Base-by-base conservation (phyloP, 2,113 vertebrate genomes). In the Spheniscus mendiculus region DNA sequence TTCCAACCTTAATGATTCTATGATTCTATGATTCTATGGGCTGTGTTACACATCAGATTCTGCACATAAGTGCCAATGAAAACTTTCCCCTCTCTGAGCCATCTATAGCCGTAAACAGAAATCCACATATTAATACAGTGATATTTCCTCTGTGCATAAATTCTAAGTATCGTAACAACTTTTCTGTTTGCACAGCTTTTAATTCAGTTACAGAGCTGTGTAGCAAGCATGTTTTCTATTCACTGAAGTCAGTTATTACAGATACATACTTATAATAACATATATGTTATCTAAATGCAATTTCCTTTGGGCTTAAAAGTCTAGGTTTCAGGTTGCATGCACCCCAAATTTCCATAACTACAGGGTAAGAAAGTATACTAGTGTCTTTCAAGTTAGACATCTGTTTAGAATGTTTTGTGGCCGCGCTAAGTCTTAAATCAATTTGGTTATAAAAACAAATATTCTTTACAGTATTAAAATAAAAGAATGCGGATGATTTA, bases 391-490 rank as follows among this genome's bases (percentile, higher is more conserved):
- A 95, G 74, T 90, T 25, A 94, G 78, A 95, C 95, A 95, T 96
- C 93, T 97, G 95, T 94, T 97, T 83, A 96, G 88, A 95, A 96
- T 96, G 90, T 80, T 97, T 96, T 96, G 93, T 86, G 92, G 97
- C 92, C 1, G 2, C 0, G 1, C 90, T 90, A 87, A 79, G 90
- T 88, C 96, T 97, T 97, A 97, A 97, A 97, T 91, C 93, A 97
- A 95, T 97, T 97, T 96, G 58, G 84, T 94, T 96, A 97, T 90
- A 93, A 96, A 94, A 97, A 96, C 95, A 97, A 97, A 91, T 96
- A 91, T 67, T 97, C 71, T 94, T 95, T 93, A 82, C 82, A 93
- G 82, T 86, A 92, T 96, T 96, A 94, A 87, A 96, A 95, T 73
- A 83, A 96, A 97, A 97, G 90, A 93, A 96, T 2, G 2, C 44